A percentile compares a stretch with the other conserved stretches of the same genome.
phyloP scores from a whole-genome alignment of 2,113 vertebrate species.

The Carassius auratus region DNA sequence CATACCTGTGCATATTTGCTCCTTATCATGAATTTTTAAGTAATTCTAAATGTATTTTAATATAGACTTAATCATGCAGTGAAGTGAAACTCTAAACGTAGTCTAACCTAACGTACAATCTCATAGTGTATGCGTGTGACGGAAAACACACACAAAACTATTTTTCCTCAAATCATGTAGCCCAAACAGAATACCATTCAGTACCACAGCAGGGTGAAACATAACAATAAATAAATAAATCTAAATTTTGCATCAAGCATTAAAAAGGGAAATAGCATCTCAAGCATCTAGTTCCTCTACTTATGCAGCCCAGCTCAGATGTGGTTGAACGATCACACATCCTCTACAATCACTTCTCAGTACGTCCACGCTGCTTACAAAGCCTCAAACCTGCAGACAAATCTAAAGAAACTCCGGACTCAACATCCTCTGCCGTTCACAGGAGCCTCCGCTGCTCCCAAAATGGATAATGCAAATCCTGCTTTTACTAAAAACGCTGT shows the following conservation, averaged over 20 bases:
- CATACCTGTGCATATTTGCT: too few species aligned
- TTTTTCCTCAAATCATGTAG: too few species aligned
- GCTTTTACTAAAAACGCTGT: conserved; percentile 19
- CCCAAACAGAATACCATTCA: not conserved
- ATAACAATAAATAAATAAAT: not conserved
- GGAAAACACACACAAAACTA: too few species aligned
- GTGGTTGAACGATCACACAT: not conserved
- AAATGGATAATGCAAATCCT: conserved; percentile 4
- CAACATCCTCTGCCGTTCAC: not conserved
- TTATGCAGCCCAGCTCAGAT: not conserved
- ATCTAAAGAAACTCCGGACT: not conserved
- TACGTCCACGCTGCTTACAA: not conserved
- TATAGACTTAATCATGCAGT: too few species aligned
- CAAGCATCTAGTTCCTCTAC: not conserved
- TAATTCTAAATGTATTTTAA: too few species aligned
- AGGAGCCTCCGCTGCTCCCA: not conserved
- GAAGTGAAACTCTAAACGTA: too few species aligned
- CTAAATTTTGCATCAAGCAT: not conserved
- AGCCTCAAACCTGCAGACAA: not conserved
- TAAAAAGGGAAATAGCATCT: not conserved
- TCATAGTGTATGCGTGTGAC: too few species aligned
- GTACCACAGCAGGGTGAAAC: not conserved
- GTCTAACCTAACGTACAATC: too few species aligned
- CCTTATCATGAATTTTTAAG: too few species aligned
- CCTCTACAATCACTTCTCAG: not conserved